phyloP scores from a whole-genome alignment of 2,113 vertebrate species.

The Blennius ocellaris region DNA sequence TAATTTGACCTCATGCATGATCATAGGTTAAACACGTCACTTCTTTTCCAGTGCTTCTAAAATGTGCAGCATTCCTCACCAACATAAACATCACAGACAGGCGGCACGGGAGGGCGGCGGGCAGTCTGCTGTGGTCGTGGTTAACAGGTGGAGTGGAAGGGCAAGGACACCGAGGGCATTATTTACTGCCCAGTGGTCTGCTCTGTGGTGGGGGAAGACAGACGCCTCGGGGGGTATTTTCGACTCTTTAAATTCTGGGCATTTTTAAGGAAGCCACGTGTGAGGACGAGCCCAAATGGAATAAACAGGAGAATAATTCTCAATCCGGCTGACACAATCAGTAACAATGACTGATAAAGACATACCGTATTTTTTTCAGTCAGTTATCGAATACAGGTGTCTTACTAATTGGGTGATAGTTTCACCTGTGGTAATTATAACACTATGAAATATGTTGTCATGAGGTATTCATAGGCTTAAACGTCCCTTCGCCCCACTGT shows the following conservation, averaged over 20 bases:
- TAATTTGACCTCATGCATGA: slow-evolving; percentile 23
- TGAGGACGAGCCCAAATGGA: not conserved
- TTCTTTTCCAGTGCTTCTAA: slow-evolving; percentile 17
- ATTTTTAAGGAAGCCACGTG: not conserved
- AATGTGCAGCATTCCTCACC: slow-evolving; percentile 43
- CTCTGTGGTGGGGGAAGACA: slow-evolving; percentile 14
- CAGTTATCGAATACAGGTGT: not conserved
- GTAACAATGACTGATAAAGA: not conserved
- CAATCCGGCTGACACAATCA: not conserved
- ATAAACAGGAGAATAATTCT: not conserved
- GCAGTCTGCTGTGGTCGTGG: slow-evolving; percentile 38
- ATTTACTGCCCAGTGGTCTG: slow-evolving; percentile 37
- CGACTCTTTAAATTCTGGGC: slow-evolving; percentile 1
- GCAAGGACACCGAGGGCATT: slow-evolving; percentile 22
- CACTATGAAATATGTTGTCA: not conserved
- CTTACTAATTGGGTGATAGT: not conserved
- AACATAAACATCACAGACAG: slow-evolving; percentile 57
- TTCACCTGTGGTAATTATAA: not conserved
- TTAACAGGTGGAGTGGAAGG: slow-evolving; percentile 61
- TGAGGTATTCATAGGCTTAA: not conserved
- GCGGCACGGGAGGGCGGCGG: slow-evolving; percentile 31
- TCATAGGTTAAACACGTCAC: slow-evolving; percentile 34
- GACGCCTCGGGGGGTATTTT: not conserved
- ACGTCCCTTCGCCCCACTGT: not conserved
- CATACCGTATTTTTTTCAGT: not conserved